Evolutionary conservation across 2,888 invertebrate genomes (phyloP).

Genomic region (Steromphala cineraria): DNA sequence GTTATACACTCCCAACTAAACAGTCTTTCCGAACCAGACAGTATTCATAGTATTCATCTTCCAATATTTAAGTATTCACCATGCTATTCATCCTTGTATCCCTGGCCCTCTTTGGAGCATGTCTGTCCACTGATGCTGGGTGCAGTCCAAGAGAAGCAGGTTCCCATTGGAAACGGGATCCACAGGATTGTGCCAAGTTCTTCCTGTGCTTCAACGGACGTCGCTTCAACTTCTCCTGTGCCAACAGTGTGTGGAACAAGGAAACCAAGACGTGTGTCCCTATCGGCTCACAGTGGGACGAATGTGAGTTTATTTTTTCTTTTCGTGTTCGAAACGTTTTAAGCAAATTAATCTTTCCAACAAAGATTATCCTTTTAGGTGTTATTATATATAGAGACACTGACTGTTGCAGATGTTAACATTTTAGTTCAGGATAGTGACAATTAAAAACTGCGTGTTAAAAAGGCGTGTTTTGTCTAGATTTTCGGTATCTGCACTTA

Average conservation of each 20-base stretch:
- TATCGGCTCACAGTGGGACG: constrained; percentile 18
- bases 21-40: not conserved
- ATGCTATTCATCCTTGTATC: not conserved
- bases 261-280: constrained; percentile 22
- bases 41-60: too few relatives aligned
- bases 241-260: constrained; percentile 19
- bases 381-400: too few relatives aligned
- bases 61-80: too few relatives aligned
- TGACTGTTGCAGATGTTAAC: too few relatives aligned
- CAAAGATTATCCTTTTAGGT: too few relatives aligned
- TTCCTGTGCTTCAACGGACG: constrained; percentile 22
- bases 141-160: not conserved
- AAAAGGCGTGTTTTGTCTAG: too few relatives aligned
- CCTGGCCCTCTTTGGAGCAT: not conserved
- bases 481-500: too few relatives aligned
- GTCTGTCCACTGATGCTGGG: not conserved
- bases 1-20: not conserved
- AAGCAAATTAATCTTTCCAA: too few relatives aligned
- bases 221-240: constrained; percentile 24
- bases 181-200: constrained; percentile 25
- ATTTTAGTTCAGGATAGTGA: too few relatives aligned
- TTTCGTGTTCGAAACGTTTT: too few relatives aligned
- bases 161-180: constrained; percentile 13
- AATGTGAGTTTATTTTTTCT: constrained; percentile 14
- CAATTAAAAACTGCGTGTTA: too few relatives aligned